phyloP scores from a whole-genome alignment of 2,113 vertebrate genomes.

The Aspiorhynchus laticeps region DNA sequence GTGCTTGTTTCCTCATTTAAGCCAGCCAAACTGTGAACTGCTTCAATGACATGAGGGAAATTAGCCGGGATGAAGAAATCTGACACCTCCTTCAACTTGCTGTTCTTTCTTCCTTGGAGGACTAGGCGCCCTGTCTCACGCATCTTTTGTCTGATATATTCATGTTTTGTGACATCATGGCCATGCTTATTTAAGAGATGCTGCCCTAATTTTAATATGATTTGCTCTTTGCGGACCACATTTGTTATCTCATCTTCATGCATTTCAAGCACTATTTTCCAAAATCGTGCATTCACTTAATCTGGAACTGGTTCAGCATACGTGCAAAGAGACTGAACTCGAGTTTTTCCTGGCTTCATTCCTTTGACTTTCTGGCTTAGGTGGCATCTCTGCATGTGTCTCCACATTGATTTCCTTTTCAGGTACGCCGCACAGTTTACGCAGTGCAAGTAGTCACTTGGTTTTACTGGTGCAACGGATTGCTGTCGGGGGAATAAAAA shows the following conservation, averaged over 20 bases:
- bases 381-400: slow-evolving; percentile 37
- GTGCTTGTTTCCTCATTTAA: slow-evolving; percentile 35
- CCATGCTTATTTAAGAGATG: slow-evolving; percentile 27
- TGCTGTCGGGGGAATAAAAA: slow-evolving; percentile 30
- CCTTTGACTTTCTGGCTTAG: slow-evolving; percentile 34
- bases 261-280: slow-evolving; percentile 43
- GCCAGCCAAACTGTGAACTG: slow-evolving; percentile 34
- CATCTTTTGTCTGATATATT: slow-evolving; percentile 40
- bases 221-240: slow-evolving; percentile 48
- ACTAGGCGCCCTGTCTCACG: slow-evolving; percentile 7
- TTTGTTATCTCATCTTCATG: slow-evolving; percentile 43
- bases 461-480: not conserved
- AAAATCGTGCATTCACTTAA: slow-evolving; percentile 18
- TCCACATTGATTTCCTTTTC: slow-evolving; percentile 30
- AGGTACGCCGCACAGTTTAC: not conserved
- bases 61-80: slow-evolving; percentile 41
- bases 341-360: slow-evolving; percentile 39
- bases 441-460: not conserved
- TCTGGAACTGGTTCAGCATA: slow-evolving; percentile 44
- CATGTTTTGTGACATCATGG: slow-evolving; percentile 7
- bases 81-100: slow-evolving; percentile 27
- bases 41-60: slow-evolving; percentile 47
- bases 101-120: not conserved
- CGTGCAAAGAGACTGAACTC: slow-evolving; percentile 45
- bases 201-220: slow-evolving; percentile 54